Evolutionary conservation across 2,797 vertebrate species (phyloP).

Genomic region (Rhinella marina): DNA sequence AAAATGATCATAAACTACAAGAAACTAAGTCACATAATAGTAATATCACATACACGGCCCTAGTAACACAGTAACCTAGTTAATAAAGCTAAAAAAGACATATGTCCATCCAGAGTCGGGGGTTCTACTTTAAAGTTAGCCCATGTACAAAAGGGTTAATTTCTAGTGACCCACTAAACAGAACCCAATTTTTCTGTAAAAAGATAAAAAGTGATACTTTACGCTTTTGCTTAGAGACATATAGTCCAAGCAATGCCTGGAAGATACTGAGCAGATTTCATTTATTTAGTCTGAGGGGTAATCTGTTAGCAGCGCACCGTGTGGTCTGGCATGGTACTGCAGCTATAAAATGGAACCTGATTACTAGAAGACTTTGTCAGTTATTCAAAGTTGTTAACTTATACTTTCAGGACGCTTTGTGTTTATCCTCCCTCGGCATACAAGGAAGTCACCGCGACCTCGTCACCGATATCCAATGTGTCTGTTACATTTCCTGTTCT

Average conservation of each 20-base stretch:
- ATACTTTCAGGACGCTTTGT: background rate
- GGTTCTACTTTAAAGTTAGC: too few relatives aligned
- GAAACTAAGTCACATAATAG: too few relatives aligned
- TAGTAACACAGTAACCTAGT: too few relatives aligned
- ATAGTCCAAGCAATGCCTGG: background rate
- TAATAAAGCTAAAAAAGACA: too few relatives aligned
- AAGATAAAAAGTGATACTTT: too few relatives aligned
- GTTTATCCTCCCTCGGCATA: background rate
- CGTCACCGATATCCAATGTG: background rate
- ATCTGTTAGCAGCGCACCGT: background rate
- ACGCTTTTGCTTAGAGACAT: too few relatives aligned
- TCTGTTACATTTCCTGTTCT: background rate
- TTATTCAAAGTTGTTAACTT: background rate
- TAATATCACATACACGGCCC: too few relatives aligned
- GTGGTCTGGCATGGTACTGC: background rate
- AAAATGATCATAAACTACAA: too few relatives aligned
- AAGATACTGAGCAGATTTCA: background rate
- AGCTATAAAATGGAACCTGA: background rate
- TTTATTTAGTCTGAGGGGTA: background rate
- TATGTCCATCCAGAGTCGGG: too few relatives aligned
- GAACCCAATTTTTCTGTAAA: too few relatives aligned
- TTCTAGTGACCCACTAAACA: too few relatives aligned
- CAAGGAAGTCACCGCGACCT: background rate
- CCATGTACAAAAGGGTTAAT: too few relatives aligned
- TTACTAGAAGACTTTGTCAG: background rate